These are phyloP conservation scores for Cyaniris semiargus DNA, from an alignment of 2,888 invertebrate genomes.

Conservation along the genomic window DNA sequence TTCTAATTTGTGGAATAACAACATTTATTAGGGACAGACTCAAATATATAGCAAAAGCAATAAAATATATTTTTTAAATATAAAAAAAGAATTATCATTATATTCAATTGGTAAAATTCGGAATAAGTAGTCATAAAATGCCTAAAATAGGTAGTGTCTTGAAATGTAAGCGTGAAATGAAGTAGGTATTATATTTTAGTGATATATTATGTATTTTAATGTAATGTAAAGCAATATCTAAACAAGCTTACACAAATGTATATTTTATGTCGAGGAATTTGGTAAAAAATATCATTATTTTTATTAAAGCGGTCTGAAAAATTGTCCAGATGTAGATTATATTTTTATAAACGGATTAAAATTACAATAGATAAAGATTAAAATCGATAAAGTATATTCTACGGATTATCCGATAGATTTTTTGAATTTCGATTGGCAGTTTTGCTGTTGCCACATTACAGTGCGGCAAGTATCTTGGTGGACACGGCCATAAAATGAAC, in stretches of 20 bases:
- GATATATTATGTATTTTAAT: background rate
- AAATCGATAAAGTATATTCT: background rate
- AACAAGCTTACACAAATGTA: background rate
- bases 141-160: slow-evolving; percentile 8
- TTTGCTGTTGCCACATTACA: too few relatives aligned
- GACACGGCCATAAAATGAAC: too few relatives aligned
- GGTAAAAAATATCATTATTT: background rate
- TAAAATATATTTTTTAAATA: background rate
- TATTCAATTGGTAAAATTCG: background rate
- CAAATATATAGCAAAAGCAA: background rate
- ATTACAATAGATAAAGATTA: background rate
- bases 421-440: background rate
- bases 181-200: slow-evolving; percentile 6
- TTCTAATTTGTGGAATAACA: background rate
- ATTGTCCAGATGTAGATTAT: background rate
- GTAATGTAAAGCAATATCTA: background rate
- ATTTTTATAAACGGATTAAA: background rate
- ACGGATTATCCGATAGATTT: background rate
- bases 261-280: background rate
- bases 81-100: background rate
- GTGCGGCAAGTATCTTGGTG: too few relatives aligned
- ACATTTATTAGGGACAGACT: background rate
- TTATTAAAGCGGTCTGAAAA: background rate
- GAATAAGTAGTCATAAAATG: slow-evolving; percentile 2
- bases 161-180: background rate